Evolutionary conservation across 1,140 invertebrate genomes (phyloP).

Genomic region (Drosophila bocqueti): DNA sequence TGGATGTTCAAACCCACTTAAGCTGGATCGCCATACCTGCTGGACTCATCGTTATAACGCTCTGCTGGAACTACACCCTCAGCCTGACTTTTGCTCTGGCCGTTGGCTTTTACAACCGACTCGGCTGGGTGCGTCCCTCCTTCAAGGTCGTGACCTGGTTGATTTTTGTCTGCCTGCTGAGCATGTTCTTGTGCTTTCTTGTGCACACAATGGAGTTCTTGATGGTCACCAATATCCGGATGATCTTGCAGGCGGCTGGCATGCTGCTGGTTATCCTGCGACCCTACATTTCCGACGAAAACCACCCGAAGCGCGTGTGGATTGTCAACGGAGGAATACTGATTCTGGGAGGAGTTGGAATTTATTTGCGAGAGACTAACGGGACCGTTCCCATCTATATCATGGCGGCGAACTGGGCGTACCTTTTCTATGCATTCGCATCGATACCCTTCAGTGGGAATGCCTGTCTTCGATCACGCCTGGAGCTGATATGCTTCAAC

Average conservation of each 20-base stretch:
- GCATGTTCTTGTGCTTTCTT: slow-evolving; percentile 87
- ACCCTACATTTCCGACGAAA: slow-evolving; percentile 36
- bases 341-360: slow-evolving; percentile 27
- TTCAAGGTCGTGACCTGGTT: slow-evolving; percentile 48
- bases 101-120: slow-evolving; percentile 36
- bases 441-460: slow-evolving; percentile 81
- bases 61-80: slow-evolving; percentile 37
- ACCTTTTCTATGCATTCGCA: slow-evolving; percentile 45
- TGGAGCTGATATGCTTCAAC: slow-evolving; percentile 85
- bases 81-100: slow-evolving; percentile 40
- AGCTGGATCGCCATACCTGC: slow-evolving; percentile 29
- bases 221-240: slow-evolving; percentile 85
- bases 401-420: slow-evolving; percentile 86
- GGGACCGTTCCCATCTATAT: slow-evolving; percentile 84
- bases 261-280: slow-evolving; percentile 62
- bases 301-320: slow-evolving; percentile 42
- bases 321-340: slow-evolving; percentile 38
- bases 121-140: slow-evolving; percentile 19
- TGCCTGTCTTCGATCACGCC: slow-evolving; percentile 75
- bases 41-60: slow-evolving; percentile 63
- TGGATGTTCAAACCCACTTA: slow-evolving; percentile 22
- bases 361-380: slow-evolving; percentile 33
- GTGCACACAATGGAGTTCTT: slow-evolving; percentile 86
- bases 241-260: slow-evolving; percentile 77
- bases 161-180: slow-evolving; percentile 67